Conservation (phyloP, 1,140 invertebrate species). For the Physella acuta region DNA sequence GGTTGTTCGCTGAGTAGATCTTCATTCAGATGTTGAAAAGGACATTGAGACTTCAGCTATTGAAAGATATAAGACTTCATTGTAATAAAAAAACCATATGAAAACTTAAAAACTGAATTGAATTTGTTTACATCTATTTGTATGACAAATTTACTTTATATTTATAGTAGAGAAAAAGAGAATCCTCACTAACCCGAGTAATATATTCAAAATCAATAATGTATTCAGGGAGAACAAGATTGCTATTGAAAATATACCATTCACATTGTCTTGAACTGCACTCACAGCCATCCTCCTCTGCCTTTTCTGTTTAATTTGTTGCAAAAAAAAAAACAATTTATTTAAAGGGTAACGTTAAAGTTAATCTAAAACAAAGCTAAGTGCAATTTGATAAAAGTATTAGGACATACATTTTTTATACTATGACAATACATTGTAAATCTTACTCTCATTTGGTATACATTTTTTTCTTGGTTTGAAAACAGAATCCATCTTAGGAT, state of each 20-base stretch:
- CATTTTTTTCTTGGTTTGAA: slow-evolving; percentile 52
- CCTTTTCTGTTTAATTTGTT: slow-evolving; percentile 19
- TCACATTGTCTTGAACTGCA: slow-evolving; percentile 57
- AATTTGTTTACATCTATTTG: neutral
- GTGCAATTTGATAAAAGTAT: neutral
- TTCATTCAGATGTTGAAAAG: slow-evolving; percentile 45
- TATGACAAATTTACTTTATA: neutral
- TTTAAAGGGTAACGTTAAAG: neutral
- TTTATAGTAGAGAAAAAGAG: neutral
- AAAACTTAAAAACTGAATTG: neutral
- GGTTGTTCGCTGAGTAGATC: slow-evolving; percentile 44
- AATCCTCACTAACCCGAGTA: slow-evolving; percentile 53
- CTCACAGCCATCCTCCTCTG: slow-evolving; percentile 45
- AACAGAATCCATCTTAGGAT: slow-evolving; percentile 52
- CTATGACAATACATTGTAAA: too few relatives aligned
- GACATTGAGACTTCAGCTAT: slow-evolving; percentile 32
- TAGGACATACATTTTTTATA: neutral
- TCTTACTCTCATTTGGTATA: slow-evolving; percentile 41
- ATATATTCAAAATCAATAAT: slow-evolving; percentile 60
- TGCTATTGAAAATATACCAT: slow-evolving; percentile 59
- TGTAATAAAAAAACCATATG: neutral
- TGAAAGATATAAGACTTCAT: too few relatives aligned
- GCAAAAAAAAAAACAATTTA: neutral
- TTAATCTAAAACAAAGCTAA: neutral
- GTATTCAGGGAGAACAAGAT: slow-evolving; percentile 59